These are phyloP conservation scores for Ceratitis capitata DNA, from an alignment of 1,140 invertebrate genomes.

Conservation along the genomic window DNA sequence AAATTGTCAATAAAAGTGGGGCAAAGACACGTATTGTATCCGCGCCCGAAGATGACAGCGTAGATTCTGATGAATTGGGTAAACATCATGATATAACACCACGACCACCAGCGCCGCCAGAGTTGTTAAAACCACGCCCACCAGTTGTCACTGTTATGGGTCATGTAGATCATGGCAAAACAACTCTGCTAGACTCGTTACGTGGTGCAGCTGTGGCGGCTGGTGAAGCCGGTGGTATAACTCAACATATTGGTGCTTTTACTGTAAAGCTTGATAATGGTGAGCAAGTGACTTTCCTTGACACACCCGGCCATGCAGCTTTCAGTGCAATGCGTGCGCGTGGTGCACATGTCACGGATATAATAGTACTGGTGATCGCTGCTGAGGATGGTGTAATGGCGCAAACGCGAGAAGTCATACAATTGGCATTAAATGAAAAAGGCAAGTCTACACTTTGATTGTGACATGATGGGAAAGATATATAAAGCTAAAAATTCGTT, in stretches of 20 bases:
- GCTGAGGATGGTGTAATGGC: constrained; percentile 99
- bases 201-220: constrained; percentile 87
- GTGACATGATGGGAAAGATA: background rate
- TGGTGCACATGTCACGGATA: constrained; percentile 92
- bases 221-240: constrained; percentile 98
- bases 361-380: constrained; percentile 96
- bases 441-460: constrained; percentile 64
- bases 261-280: constrained; percentile 77
- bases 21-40: constrained; percentile 69
- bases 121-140: constrained; percentile 74
- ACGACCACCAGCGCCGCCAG: constrained; percentile 72
- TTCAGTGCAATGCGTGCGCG: constrained; percentile 91
- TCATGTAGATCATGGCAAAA: constrained; percentile 99
- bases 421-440: constrained; percentile 79
- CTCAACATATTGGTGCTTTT: constrained; percentile 99
- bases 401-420: constrained; percentile 88
- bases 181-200: constrained; percentile 92
- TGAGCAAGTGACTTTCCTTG: constrained; percentile 90
- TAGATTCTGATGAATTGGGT: constrained; percentile 51
- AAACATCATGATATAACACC: constrained; percentile 67
- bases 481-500: constrained; percentile 55
- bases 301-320: constrained; percentile 99
- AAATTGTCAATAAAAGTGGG: constrained; percentile 75
- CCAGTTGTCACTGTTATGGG: constrained; percentile 99
- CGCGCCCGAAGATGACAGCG: constrained; percentile 65